Conservation (phyloP, 2,113 vertebrate genomes). For the Origma solitaria region DNA sequence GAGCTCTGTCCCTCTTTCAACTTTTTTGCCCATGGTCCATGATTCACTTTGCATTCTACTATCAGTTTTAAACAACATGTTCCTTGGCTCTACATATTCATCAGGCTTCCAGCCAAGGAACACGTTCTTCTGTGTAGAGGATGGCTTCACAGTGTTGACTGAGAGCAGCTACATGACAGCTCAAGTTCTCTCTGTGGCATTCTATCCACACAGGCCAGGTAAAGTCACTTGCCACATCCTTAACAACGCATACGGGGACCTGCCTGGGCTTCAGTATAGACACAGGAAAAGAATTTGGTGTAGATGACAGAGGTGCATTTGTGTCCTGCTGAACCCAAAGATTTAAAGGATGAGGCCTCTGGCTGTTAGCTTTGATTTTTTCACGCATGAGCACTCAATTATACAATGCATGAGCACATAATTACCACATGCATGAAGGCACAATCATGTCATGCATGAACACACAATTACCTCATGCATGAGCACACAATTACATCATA, state of each 20-base stretch:
- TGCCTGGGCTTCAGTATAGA: neutral
- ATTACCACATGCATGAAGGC: neutral
- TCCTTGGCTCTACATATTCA: slow-evolving; percentile 18
- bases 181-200: neutral
- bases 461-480: neutral
- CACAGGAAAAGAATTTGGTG: neutral
- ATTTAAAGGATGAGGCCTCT: neutral
- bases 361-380: neutral
- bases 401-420: neutral
- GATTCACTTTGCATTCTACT: slow-evolving; percentile 21
- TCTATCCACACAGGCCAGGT: neutral
- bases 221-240: neutral
- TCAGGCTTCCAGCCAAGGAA: slow-evolving; percentile 35
- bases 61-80: slow-evolving; percentile 30
- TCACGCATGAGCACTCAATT: neutral
- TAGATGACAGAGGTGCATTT: neutral
- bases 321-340: neutral
- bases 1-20: neutral
- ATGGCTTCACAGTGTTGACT: neutral
- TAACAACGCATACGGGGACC: accelerated
- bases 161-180: neutral
- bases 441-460: neutral
- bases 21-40: neutral
- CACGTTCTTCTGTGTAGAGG: neutral
- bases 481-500: neutral